These are phyloP conservation scores for Andrena camellia DNA, from an alignment of 2,888 invertebrate species.

Conservation along the genomic window DNA sequence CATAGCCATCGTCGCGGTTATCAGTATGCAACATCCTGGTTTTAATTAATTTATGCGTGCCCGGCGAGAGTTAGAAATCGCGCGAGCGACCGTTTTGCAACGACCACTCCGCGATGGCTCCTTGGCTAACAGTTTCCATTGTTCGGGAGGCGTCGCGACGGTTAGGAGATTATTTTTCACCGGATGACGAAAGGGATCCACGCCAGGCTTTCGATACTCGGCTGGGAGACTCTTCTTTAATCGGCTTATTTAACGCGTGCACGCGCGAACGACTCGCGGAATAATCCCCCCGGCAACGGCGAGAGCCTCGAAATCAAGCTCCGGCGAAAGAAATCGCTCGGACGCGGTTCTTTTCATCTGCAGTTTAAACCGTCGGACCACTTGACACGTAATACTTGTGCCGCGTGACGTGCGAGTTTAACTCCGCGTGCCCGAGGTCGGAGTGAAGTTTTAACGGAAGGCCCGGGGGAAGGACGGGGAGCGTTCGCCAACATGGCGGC, in stretches of 20 bases:
- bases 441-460: conserved; percentile 40
- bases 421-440: background rate
- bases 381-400: conserved; percentile 42
- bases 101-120: conserved; percentile 17
- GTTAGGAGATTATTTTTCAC: conserved; percentile 34
- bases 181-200: conserved; percentile 18
- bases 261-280: conserved; percentile 14
- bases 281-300: background rate
- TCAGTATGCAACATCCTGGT: conserved; percentile 45
- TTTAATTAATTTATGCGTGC: conserved; percentile 48
- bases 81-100: conserved; percentile 13
- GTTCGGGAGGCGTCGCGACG: conserved; percentile 26
- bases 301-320: conserved; percentile 20
- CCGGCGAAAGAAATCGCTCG: conserved; percentile 11
- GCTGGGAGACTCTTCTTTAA: conserved; percentile 21
- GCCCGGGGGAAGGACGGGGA: conserved; percentile 2
- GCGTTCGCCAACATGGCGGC: conserved; percentile 1
- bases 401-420: background rate
- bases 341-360: conserved; percentile 34
- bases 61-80: conserved; percentile 11
- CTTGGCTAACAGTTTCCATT: conserved; percentile 38
- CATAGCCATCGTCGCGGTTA: conserved; percentile 4
- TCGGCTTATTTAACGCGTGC: conserved; percentile 20
- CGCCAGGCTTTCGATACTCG: background rate
- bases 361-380: conserved; percentile 46